Conservation (phyloP, 2,797 vertebrate genomes). For the Sebastes elongatus region DNA sequence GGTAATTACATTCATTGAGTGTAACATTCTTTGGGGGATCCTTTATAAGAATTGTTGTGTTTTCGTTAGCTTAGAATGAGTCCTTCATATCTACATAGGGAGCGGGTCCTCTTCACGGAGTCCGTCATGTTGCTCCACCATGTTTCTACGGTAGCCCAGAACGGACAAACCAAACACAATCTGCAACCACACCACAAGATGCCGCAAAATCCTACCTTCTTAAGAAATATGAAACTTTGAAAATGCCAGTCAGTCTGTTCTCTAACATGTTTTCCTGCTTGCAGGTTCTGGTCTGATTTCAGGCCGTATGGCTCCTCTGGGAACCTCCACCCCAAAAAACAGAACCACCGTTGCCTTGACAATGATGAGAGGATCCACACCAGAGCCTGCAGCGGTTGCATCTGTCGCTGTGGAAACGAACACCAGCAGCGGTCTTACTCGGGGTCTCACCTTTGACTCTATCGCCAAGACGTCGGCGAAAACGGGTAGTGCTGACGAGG, state of each 20-base stretch:
- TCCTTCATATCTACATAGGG: too few relatives aligned
- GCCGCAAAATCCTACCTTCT: too few relatives aligned
- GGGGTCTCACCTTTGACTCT: constrained; percentile 45
- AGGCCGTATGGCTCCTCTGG: constrained; percentile 11
- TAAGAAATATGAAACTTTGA: background rate
- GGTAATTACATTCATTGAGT: constrained; percentile 32
- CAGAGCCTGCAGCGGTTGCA: background rate
- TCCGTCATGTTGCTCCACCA: too few relatives aligned
- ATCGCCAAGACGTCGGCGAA: background rate
- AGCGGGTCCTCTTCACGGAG: too few relatives aligned
- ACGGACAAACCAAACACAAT: too few relatives aligned
- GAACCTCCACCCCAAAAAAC: constrained; percentile 62
- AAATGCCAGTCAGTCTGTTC: background rate
- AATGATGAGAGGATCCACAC: background rate
- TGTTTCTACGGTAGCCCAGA: too few relatives aligned
- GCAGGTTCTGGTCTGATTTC: background rate
- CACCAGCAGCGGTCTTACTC: constrained; percentile 6
- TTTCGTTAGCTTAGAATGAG: too few relatives aligned
- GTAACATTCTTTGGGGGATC: too few relatives aligned
- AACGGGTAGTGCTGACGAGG: background rate
- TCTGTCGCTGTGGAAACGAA: background rate
- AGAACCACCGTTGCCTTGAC: constrained; percentile 27
- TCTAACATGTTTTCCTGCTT: background rate
- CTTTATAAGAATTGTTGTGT: too few relatives aligned
- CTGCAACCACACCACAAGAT: too few relatives aligned